Conservation (phyloP, 2,797 vertebrate genomes). For the Macrochelys suwanniensis region DNA sequence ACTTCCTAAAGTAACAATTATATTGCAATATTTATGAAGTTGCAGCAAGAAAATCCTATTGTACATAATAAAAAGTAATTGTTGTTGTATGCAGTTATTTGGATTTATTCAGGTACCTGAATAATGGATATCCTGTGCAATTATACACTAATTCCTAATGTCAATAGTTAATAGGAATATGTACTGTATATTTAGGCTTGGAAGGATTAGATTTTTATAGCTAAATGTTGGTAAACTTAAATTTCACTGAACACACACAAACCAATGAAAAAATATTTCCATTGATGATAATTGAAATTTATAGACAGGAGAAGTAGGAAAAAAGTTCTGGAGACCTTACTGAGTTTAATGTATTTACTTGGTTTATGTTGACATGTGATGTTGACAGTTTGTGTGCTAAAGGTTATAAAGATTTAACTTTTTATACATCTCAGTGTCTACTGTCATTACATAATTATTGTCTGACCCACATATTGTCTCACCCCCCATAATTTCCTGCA, state of each 20-base stretch:
- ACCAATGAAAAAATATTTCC: not conserved
- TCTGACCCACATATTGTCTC: not conserved
- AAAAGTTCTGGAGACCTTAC: not conserved
- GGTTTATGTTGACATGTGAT: not conserved
- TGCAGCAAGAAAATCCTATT: not conserved
- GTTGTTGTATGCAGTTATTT: fast-evolving
- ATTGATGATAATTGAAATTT: not conserved
- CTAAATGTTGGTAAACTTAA: not conserved
- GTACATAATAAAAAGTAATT: not conserved
- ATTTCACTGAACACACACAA: not conserved
- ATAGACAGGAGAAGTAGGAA: not conserved
- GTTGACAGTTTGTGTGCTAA: not conserved
- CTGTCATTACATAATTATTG: not conserved
- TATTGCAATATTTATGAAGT: not conserved
- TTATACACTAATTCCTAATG: not conserved
- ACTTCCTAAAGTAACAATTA: not conserved
- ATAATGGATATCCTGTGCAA: not conserved
- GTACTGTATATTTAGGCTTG: not conserved
- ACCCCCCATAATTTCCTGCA: not conserved
- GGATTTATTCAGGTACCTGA: not conserved
- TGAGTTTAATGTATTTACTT: not conserved
- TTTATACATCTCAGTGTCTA: not conserved
- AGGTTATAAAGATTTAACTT: not conserved
- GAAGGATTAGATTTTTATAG: not conserved
- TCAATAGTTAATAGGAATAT: not conserved